Evolutionary conservation across 2,797 vertebrate species (phyloP).

Genomic region (Vipera latastei): DNA sequence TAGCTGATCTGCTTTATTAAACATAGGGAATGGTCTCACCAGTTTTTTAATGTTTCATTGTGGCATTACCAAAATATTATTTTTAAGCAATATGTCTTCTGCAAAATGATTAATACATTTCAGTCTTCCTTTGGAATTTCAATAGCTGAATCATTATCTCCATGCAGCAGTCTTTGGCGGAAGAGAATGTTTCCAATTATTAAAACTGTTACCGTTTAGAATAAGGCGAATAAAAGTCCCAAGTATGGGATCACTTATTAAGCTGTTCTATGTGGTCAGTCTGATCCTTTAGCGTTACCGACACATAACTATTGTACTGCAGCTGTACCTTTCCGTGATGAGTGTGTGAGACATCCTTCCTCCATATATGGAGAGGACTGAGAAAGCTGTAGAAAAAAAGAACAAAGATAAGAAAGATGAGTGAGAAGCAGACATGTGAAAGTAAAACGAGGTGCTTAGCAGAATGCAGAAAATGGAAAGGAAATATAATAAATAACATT

Average conservation of each 20-base stretch:
- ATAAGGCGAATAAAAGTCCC: background rate
- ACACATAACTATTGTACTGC: background rate
- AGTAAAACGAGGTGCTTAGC: background rate
- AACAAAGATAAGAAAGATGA: background rate
- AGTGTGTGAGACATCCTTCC: background rate
- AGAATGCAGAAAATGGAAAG: constrained; percentile 13
- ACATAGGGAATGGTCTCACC: background rate
- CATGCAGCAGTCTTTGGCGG: background rate
- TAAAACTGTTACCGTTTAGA: constrained; percentile 1
- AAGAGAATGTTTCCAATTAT: background rate
- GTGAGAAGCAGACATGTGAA: background rate
- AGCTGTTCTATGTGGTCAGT: background rate
- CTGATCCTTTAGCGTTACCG: background rate
- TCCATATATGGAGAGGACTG: background rate
- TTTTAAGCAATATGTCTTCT: background rate
- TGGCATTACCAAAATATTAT: background rate
- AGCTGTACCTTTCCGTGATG: background rate
- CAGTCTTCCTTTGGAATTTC: constrained; percentile 15
- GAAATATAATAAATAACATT: background rate
- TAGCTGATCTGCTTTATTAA: background rate
- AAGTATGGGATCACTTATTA: background rate
- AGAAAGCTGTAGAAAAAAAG: background rate
- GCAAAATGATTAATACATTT: constrained; percentile 22
- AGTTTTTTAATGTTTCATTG: rapidly evolving
- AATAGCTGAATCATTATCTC: background rate